These are phyloP conservation scores for Cossypha niveicapilla DNA, from an alignment of 2,797 vertebrate species.

Conservation along the genomic window DNA sequence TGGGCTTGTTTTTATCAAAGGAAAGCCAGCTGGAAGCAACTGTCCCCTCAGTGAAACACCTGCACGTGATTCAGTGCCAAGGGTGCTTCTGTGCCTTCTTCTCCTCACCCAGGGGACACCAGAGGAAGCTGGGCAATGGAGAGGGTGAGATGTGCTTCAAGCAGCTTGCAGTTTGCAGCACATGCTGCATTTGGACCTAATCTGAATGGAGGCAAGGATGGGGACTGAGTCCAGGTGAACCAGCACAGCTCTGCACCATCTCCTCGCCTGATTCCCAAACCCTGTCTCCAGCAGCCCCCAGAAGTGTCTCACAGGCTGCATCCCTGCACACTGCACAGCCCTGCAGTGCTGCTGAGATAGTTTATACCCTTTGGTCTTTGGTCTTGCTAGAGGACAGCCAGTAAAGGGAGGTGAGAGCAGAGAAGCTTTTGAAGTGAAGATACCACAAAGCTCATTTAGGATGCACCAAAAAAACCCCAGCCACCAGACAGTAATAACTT, in stretches of 20 bases:
- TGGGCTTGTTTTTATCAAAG: background rate
- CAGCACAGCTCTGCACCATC: accelerated
- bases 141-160: background rate
- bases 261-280: accelerated
- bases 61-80: accelerated
- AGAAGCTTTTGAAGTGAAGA: conserved; percentile 45
- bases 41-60: background rate
- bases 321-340: background rate
- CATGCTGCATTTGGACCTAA: accelerated
- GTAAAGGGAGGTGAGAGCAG: background rate
- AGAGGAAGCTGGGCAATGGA: background rate
- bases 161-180: background rate
- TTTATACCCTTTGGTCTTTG: conserved; percentile 20
- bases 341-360: background rate
- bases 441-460: conserved; percentile 54
- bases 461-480: conserved; percentile 44
- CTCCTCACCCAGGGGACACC: background rate
- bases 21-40: background rate
- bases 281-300: background rate
- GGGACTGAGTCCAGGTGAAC: accelerated
- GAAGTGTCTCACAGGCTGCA: background rate
- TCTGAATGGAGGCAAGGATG: background rate
- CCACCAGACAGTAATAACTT: conserved; percentile 46
- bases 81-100: background rate
- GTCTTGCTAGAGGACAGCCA: conserved; percentile 17